Evolutionary conservation across 1,140 invertebrate species (phyloP), one percentile per base, ranked within the genome.

Genomic region (Metopolophium dirhodum): DNA sequence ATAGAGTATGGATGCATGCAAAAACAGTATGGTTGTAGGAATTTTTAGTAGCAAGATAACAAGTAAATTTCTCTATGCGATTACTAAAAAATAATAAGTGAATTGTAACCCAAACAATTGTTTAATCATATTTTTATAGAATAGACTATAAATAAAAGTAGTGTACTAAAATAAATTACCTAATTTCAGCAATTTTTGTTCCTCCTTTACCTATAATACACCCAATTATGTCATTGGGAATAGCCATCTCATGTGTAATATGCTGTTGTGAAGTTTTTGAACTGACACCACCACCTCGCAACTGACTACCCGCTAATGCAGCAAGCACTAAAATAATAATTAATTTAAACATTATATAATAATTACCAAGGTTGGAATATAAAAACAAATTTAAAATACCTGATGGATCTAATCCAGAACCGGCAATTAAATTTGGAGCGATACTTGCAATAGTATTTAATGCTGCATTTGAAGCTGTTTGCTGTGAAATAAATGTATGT

Each of bases 121-220:
- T 61, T 61, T 4, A 61, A 61, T 30, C 8, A 4, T 61, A 61
- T 61, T 30, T 41, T 61, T 30, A 30, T 14, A 30, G 30, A 30
- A 30, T 61, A 11, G 11, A 61, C 30, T 6, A 22, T 18, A 30
- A 47, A 26, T 87, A 47, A 35, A 85, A 68, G 6, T 23, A 83
- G 14, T 35, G 20, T 68, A 82, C 14, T 35, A 41, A 86, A 37
- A 83, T n/a, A 85, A 8, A 51, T n/a, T 86, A 97, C 96, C 96
- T 96, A 94, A 97, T 97, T 95, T 97, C 97, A 94, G 97, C 97
- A 94, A 97, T 97, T 95, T 97, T 97, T 91, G 96, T 96, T 86
- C 97, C 97, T 93, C 97, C 96, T 95, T 97, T 96, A 85, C 97
- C 97, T 94, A 97, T 97, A 91, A 97, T 96, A 94, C 96, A 97